Conservation (phyloP, 2,888 invertebrate species). For the Thalpophila matura region DNA sequence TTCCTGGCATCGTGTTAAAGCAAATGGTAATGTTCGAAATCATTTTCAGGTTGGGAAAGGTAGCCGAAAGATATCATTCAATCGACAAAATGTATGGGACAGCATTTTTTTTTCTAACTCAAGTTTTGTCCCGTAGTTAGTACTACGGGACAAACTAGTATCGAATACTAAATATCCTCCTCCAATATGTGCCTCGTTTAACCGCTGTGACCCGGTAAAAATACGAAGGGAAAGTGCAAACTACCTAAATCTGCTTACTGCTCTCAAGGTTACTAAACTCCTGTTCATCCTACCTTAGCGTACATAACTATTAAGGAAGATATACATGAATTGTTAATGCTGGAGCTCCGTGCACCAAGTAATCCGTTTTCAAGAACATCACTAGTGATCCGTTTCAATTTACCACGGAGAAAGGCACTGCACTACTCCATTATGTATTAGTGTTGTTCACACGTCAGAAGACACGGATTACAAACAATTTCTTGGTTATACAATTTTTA, state of each 20-base stretch:
- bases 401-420: conserved; percentile 13
- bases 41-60: not conserved
- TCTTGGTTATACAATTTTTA: not conserved
- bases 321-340: conserved; percentile 25
- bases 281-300: not conserved
- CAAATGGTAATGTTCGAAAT: too few relatives aligned
- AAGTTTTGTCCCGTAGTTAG: too few relatives aligned
- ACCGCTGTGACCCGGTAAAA: too few relatives aligned
- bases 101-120: too few relatives aligned
- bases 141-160: too few relatives aligned
- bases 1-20: not conserved
- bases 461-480: not conserved
- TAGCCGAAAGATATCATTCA: too few relatives aligned
- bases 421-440: conserved; percentile 15
- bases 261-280: not conserved
- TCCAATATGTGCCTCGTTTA: too few relatives aligned
- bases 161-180: too few relatives aligned
- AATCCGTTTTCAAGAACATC: conserved; percentile 36
- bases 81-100: too few relatives aligned
- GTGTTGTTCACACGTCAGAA: not conserved
- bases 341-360: conserved; percentile 1
- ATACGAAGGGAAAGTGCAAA: too few relatives aligned
- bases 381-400: conserved; percentile 51
- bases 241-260: not conserved
- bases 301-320: conserved; percentile 2